A percentile compares a stretch with the other conserved stretches of the same genome.
Conservation (phyloP, 2,797 vertebrate genomes). For the Melanotaenia trifasciata region DNA sequence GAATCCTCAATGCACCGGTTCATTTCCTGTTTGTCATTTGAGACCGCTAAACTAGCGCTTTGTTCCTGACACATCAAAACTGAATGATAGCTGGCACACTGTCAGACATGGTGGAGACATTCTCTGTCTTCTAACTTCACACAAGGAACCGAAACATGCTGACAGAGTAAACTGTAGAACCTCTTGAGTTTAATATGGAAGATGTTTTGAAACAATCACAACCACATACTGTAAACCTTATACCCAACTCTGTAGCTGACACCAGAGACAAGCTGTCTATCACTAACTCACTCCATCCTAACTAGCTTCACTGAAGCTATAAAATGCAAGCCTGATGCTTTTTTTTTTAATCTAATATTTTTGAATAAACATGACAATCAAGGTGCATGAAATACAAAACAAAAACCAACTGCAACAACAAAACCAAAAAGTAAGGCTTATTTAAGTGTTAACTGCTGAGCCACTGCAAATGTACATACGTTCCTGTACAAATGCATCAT, state of each 20-base stretch:
- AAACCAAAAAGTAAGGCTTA: neutral
- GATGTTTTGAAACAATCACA: constrained; percentile 10
- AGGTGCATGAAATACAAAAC: neutral
- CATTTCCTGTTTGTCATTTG: constrained; percentile 37
- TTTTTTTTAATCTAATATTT: neutral
- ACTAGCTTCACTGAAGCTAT: neutral
- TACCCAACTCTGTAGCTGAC: neutral
- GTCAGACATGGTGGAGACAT: neutral
- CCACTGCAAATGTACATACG: neutral
- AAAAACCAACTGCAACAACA: neutral
- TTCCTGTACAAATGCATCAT: neutral
- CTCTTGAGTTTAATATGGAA: neutral
- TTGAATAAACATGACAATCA: neutral
- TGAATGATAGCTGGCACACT: neutral
- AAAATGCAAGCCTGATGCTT: neutral
- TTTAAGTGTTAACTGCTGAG: neutral
- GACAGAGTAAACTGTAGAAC: constrained; percentile 1
- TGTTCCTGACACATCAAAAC: neutral
- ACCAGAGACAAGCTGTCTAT: neutral
- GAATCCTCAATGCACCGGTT: constrained; percentile 15
- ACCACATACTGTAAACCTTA: neutral
- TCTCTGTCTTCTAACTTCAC: constrained; percentile 7
- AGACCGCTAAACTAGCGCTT: constrained; percentile 33
- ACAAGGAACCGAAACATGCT: constrained; percentile 44
- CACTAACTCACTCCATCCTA: neutral